Base-by-base conservation (phyloP, 2,888 invertebrate genomes). In the Sinotaia quadrata region DNA sequence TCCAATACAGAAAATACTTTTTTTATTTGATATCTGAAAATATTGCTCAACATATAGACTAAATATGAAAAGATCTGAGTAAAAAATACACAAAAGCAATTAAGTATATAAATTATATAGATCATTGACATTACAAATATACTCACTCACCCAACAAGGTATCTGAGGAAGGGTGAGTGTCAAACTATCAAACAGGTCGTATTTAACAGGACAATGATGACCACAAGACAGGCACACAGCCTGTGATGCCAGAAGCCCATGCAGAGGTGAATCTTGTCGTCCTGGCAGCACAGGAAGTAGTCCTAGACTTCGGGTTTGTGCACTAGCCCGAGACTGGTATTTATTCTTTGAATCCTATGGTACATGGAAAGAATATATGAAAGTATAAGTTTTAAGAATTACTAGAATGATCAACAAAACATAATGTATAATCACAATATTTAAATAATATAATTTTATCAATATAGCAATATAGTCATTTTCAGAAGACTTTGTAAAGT, bases 111-210 rank as follows among this genome's bases (percentile, higher is more conserved):
- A n/a, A n/a, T n/a, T n/a, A n/a, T n/a, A n/a, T n/a, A n/a, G n/a
- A n/a, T n/a, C n/a, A n/a, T n/a, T n/a, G n/a, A n/a, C n/a, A n/a
- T n/a, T n/a, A n/a, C n/a, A n/a, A n/a, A n/a, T n/a, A n/a, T n/a
- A n/a, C n/a, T n/a, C n/a, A n/a, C n/a, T 12, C 24, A 47, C 47
- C 47, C 47, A 47, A 24, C 47, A 47, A 2, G 47, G 8, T 47
- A 18, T 47, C 34, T 79, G 70, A 18, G 86, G 85, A 56, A 87
- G 75, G 56, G 93, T 93, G 58, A 97, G 89, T 0, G 96, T 95
- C 54, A 97, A 90, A 84, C 94, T 95, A 89, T 96, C 96, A 85
- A 96, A 95, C 85, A 95, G 94, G 87, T 97, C 96, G 87, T 95
- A 95, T 31, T 94, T 93, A n/a, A 96, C 93, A 0, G 95, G 93